phyloP scores from a whole-genome alignment of 2,113 vertebrate genomes.

The Myrmecobius fasciatus region DNA sequence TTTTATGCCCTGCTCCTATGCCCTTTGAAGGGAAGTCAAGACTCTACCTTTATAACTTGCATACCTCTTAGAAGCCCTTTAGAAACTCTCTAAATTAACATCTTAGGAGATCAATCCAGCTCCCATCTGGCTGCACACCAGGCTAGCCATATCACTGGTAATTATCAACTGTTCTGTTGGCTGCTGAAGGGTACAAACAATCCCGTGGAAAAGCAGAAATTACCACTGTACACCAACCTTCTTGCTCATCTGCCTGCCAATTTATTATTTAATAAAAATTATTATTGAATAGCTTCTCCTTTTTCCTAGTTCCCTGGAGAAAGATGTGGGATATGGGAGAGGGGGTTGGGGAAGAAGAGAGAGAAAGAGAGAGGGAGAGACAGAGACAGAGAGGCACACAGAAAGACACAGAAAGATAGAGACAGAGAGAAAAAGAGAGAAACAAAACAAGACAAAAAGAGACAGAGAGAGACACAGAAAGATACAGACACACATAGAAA shows the following conservation, averaged over 20 bases:
- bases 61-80: neutral
- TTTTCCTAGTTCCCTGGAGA: neutral
- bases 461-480: neutral
- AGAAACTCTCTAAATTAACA: neutral
- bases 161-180: neutral
- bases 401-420: too few relatives aligned
- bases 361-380: too few relatives aligned
- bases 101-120: neutral
- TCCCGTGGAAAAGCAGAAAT: neutral
- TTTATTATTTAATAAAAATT: neutral
- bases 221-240: neutral
- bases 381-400: too few relatives aligned
- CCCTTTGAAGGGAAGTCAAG: neutral
- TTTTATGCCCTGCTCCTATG: neutral
- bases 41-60: neutral
- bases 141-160: neutral
- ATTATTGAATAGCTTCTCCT: neutral
- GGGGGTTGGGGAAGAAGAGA: neutral
- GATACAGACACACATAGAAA: neutral
- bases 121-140: neutral
- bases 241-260: neutral
- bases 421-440: too few relatives aligned
- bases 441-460: neutral
- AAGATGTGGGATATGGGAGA: neutral
- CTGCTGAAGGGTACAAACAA: neutral